Evolutionary conservation across 2,888 invertebrate genomes (phyloP).

Genomic region (Frankliniella fusca): DNA sequence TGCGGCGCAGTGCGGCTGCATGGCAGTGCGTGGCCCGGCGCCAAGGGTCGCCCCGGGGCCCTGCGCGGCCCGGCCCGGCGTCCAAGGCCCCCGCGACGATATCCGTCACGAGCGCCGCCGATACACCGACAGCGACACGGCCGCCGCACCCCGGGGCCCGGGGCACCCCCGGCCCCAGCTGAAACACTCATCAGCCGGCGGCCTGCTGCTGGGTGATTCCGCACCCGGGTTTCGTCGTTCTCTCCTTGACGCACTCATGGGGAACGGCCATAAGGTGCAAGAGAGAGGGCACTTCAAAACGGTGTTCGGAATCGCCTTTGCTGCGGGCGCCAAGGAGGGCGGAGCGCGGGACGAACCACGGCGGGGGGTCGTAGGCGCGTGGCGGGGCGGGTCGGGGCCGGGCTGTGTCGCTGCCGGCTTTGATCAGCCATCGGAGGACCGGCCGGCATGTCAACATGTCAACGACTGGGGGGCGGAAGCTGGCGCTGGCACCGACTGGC

Average conservation of each 20-base stretch:
- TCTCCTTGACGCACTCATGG: too few species aligned
- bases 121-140: not conserved
- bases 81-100: not conserved
- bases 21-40: not conserved
- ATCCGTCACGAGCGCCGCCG: not conserved
- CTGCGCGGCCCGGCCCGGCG: not conserved
- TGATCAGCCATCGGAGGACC: not conserved
- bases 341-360: not conserved
- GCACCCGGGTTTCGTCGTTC: too few species aligned
- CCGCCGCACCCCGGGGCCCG: not conserved
- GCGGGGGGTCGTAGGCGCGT: not conserved
- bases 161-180: not conserved
- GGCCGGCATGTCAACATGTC: too few species aligned
- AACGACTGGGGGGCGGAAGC: too few species aligned
- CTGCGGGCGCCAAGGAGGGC: not conserved
- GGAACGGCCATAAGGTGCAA: too few species aligned
- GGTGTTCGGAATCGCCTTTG: too few species aligned
- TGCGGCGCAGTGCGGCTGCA: not conserved
- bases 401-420: not conserved
- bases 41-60: not conserved
- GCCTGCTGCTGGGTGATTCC: too few species aligned
- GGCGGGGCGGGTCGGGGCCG: not conserved
- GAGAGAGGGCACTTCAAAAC: too few species aligned
- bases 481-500: too few species aligned
- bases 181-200: not conserved